Conservation (phyloP, 2,113 vertebrate genomes). For the Dendropsophus ebraccatus region DNA sequence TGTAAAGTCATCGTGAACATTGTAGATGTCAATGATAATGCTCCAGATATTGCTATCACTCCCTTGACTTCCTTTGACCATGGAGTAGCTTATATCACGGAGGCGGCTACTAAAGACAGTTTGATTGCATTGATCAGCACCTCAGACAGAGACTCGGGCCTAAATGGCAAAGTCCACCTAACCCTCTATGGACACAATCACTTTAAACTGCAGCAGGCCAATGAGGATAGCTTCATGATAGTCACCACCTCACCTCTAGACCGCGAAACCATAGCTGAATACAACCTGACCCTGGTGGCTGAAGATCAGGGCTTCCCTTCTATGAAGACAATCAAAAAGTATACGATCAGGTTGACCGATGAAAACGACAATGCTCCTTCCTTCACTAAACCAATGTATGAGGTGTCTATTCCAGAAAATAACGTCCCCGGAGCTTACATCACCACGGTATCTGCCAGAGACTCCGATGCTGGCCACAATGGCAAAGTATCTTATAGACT, state of each 20-base stretch:
- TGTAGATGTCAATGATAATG: constrained; percentile 92
- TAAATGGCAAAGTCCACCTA: constrained; percentile 89
- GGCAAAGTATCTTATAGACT: constrained; percentile 71
- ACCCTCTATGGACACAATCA: constrained; percentile 87
- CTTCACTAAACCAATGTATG: constrained; percentile 80
- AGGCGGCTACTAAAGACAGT: constrained; percentile 85
- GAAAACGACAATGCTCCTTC: constrained; percentile 91
- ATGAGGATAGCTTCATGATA: constrained; percentile 90
- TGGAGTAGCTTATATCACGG: constrained; percentile 70
- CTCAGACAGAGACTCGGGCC: constrained; percentile 86
- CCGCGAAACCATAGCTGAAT: constrained; percentile 86
- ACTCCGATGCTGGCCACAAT: constrained; percentile 81
- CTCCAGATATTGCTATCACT: constrained; percentile 87
- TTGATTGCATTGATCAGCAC: constrained; percentile 92
- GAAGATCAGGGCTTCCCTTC: constrained; percentile 89
- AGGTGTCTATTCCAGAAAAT: constrained; percentile 86
- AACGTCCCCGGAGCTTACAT: constrained; percentile 87
- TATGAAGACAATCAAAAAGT: constrained; percentile 80
- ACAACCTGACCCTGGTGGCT: constrained; percentile 89
- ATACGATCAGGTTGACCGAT: constrained; percentile 82
- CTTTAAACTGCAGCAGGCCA: constrained; percentile 87
- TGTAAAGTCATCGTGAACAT: constrained; percentile 91
- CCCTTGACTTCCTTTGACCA: constrained; percentile 79
- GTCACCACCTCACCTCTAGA: constrained; percentile 83
- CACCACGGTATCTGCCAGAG: constrained; percentile 80